A percentile compares a stretch with the other conserved stretches of the same genome.
Evolutionary conservation across 2,888 invertebrate species (phyloP).

Genomic region (Watsonalla binaria): DNA sequence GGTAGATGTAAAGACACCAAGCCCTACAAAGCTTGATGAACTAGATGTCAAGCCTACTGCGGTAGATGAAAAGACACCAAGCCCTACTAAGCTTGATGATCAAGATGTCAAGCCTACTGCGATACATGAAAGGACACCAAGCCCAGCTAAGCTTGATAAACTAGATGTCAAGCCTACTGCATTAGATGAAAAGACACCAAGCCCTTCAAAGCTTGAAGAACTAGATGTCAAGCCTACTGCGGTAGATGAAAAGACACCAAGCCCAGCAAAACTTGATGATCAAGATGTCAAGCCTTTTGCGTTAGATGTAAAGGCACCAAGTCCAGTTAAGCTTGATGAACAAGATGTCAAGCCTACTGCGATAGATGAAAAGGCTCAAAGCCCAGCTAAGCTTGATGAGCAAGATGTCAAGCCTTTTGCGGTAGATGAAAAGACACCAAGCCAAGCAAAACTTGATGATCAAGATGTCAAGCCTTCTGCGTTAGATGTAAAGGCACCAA

Average conservation of each 20-base stretch:
- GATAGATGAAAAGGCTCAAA: constrained; percentile 8
- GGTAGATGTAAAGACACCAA: constrained; percentile 5
- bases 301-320: not conserved
- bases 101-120: too few species aligned
- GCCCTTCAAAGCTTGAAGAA: too few species aligned
- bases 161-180: too few species aligned
- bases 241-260: not conserved
- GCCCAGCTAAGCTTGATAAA: too few species aligned
- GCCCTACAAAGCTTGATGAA: too few species aligned
- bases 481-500: constrained; percentile 6
- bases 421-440: constrained; percentile 9
- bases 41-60: too few species aligned
- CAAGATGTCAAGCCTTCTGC: constrained; percentile 1
- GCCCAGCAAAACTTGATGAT: constrained; percentile 1
- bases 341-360: not conserved
- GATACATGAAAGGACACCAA: too few species aligned
- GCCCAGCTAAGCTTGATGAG: not conserved
- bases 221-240: constrained; percentile 1
- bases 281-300: not conserved
- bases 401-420: not conserved
- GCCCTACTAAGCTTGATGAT: too few species aligned
- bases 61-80: too few species aligned
- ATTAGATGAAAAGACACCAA: too few species aligned
- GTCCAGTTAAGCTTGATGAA: constrained; percentile 2
- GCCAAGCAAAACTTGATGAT: constrained; percentile 3